Evolutionary conservation across 2,797 vertebrate species (phyloP).

Genomic region (Borostomias antarcticus): DNA sequence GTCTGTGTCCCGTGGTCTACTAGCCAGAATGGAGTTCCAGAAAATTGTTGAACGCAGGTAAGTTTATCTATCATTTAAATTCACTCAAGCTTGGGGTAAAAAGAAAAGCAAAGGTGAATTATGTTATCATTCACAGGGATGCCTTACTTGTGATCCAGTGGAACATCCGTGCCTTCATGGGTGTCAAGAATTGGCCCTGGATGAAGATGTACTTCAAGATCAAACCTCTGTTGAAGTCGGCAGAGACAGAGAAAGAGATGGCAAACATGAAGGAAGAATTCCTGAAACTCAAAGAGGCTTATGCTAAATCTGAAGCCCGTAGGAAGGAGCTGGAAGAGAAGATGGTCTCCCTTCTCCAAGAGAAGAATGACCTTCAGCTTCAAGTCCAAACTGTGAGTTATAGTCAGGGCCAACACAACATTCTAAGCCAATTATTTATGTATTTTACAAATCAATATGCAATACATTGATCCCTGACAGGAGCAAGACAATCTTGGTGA

Average conservation of each 20-base stretch:
- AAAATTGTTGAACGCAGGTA: constrained; percentile 84
- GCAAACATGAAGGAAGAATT: constrained; percentile 91
- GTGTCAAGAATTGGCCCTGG: constrained; percentile 83
- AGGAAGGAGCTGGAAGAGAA: constrained; percentile 81
- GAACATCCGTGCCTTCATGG: constrained; percentile 81
- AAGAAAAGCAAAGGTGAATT: too few relatives aligned
- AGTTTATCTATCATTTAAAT: too few relatives aligned
- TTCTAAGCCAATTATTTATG: background rate
- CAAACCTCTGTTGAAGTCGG: constrained; percentile 75
- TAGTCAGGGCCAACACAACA: background rate
- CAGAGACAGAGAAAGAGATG: constrained; percentile 76
- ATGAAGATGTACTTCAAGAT: constrained; percentile 81
- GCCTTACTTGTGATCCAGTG: constrained; percentile 77
- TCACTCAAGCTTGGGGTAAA: background rate
- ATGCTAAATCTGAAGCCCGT: constrained; percentile 76
- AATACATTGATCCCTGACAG: constrained; percentile 51
- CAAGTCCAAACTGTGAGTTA: constrained; percentile 72
- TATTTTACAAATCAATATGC: background rate
- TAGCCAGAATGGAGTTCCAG: constrained; percentile 82
- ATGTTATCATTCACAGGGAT: constrained; percentile 38
- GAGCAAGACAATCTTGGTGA: constrained; percentile 84
- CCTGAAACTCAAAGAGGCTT: constrained; percentile 81
- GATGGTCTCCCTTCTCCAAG: constrained; percentile 78
- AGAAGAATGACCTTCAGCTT: constrained; percentile 83
- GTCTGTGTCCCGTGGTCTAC: constrained; percentile 76